These are phyloP conservation scores for Strigamia maritima DNA, from an alignment of 2,888 invertebrate genomes.

Conservation along the genomic window DNA sequence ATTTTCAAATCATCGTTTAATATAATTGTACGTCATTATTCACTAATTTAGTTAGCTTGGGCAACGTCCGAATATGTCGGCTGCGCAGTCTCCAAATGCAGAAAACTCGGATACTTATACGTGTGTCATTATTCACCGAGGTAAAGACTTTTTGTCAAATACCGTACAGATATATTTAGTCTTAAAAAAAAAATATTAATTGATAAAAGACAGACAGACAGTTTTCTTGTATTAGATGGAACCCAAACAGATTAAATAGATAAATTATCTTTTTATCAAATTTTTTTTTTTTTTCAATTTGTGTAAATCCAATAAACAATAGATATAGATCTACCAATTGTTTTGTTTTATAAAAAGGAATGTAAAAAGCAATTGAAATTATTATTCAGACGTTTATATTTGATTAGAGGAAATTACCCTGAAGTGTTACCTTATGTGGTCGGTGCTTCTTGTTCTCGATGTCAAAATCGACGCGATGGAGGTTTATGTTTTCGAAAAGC, in stretches of 20 bases:
- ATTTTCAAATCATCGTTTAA: background rate
- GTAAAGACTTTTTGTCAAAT: too few species aligned
- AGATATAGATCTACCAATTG: too few species aligned
- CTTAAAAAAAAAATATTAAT: too few species aligned
- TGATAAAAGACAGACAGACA: too few species aligned
- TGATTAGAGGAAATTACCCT: background rate
- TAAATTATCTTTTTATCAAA: too few species aligned
- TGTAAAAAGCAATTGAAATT: too few species aligned
- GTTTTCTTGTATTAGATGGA: too few species aligned
- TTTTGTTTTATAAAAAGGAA: too few species aligned
- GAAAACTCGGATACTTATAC: background rate
- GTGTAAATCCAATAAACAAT: too few species aligned
- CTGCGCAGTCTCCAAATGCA: constrained; percentile 30
- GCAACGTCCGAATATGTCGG: constrained; percentile 20
- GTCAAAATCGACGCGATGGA: background rate
- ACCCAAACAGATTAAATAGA: background rate
- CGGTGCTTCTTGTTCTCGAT: background rate
- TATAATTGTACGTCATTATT: too few species aligned
- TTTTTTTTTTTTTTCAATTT: too few species aligned
- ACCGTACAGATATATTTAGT: too few species aligned
- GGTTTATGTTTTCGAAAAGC: background rate
- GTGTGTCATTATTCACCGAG: constrained; percentile 33
- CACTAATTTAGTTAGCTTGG: constrained; percentile 13
- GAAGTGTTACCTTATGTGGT: background rate
- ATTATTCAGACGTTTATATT: background rate